A percentile compares a stretch with the other conserved stretches of the same genome.
Evolutionary conservation across 2,113 vertebrate genomes (phyloP).

Genomic region (Empidonax alnorum): DNA sequence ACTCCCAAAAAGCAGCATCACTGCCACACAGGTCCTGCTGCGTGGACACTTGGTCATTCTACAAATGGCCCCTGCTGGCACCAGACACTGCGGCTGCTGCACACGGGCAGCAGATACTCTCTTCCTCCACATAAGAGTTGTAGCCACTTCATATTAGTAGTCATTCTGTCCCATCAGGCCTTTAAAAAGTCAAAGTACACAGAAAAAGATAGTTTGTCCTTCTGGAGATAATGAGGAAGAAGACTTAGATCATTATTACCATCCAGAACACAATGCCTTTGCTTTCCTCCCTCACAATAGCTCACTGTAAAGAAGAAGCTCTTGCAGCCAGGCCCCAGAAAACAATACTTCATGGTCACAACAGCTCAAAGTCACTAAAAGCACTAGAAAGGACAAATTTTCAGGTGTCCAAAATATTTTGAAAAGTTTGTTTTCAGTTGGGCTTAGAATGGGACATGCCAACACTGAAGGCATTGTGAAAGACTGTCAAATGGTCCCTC

Average conservation of each 20-base stretch:
- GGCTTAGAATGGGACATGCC: background rate
- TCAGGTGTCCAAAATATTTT: background rate
- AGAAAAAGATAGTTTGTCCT: background rate
- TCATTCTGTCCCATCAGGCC: background rate
- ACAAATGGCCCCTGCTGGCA: background rate
- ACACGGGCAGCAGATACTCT: accelerated
- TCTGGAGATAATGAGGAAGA: slow-evolving; percentile 20
- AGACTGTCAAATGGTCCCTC: background rate
- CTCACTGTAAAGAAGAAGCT: background rate
- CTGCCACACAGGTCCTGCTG: background rate
- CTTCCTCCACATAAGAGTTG: background rate
- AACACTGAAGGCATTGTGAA: background rate
- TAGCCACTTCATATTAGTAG: background rate
- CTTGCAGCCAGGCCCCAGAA: background rate
- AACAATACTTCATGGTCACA: background rate
- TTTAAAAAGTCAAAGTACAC: background rate
- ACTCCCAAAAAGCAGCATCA: background rate
- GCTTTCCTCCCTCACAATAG: slow-evolving; percentile 21
- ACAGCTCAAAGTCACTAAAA: background rate
- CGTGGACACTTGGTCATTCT: background rate
- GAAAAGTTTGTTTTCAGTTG: background rate
- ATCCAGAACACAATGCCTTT: background rate
- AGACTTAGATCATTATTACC: background rate
- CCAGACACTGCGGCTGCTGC: accelerated
- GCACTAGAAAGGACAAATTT: background rate